Conservation (phyloP, 35 echinoderm and acorn worm species). For the Ptychodera flava region DNA sequence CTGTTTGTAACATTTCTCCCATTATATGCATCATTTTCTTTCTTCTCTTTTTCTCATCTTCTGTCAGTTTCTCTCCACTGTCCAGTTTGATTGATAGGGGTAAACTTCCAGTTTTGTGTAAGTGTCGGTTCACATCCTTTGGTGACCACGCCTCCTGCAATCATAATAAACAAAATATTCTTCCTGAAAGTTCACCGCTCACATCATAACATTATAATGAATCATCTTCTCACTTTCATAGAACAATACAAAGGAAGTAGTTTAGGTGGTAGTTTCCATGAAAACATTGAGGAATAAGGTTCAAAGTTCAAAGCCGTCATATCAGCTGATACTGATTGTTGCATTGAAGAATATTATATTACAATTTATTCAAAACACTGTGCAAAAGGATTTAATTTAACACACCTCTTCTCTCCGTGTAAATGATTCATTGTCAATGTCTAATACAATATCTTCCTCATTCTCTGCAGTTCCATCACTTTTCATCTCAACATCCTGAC, state of each 20-base stretch:
- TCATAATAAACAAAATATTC: too few species aligned
- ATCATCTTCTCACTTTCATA: too few species aligned
- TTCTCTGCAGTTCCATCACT: slow-evolving; percentile 12
- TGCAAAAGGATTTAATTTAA: too few species aligned
- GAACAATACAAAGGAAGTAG: too few species aligned
- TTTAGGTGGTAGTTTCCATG: not conserved
- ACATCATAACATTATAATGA: too few species aligned
- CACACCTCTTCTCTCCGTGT: not conserved
- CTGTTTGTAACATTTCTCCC: slow-evolving; percentile 83
- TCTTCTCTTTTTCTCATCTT: not conserved
- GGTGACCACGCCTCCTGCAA: slow-evolving; percentile 42
- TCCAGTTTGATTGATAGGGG: not conserved
- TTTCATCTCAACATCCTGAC: not conserved
- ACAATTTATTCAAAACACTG: too few species aligned
- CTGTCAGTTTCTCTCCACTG: not conserved
- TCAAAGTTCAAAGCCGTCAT: too few species aligned
- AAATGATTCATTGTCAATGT: not conserved
- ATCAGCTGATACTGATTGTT: too few species aligned
- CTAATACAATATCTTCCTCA: not conserved
- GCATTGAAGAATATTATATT: too few species aligned
- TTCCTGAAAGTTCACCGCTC: too few species aligned
- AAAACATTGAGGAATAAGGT: not conserved
- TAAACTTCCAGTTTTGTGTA: slow-evolving; percentile 11
- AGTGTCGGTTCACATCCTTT: slow-evolving; percentile 54
- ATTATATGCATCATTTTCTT: slow-evolving; percentile 65